Percentiles rank a stretch among this genome's conserved stretches.
phyloP scores from a whole-genome alignment of 1,140 invertebrate species.

The Delia radicum region DNA sequence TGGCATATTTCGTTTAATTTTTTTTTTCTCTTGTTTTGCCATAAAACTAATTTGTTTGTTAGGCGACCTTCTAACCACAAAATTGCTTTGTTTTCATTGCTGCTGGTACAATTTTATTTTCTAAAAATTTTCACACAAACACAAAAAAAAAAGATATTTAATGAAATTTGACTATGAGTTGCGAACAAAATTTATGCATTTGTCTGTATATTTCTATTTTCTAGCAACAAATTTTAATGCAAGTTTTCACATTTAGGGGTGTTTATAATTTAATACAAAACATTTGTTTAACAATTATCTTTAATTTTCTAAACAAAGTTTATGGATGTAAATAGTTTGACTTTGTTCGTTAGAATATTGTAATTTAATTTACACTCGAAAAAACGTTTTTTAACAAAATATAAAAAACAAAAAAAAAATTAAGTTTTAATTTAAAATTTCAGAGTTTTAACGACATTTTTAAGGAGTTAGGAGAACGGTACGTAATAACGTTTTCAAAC shows the following conservation, averaged over 20 bases:
- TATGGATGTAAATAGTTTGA: not conserved
- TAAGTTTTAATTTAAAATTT: no score
- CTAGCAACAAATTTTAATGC: not conserved
- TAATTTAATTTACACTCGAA: no score
- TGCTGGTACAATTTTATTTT: not conserved
- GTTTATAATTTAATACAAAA: conserved; percentile 1
- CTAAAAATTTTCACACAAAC: not conserved
- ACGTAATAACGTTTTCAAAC: no score
- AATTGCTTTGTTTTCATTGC: not conserved
- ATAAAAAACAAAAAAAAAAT: no score
- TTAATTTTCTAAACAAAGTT: not conserved
- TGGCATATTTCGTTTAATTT: not conserved
- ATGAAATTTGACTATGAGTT: not conserved
- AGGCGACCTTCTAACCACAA: not conserved
- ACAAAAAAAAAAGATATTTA: not conserved
- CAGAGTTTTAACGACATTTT: no score
- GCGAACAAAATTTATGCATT: not conserved
- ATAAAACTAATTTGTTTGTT: not conserved
- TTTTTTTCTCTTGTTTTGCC: not conserved
- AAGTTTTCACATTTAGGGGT: not conserved
- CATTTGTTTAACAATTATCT: not conserved
- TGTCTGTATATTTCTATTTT: not conserved
- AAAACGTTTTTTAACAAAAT: no score
- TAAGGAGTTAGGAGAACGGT: no score
- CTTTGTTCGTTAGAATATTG: no score